A percentile compares a stretch with the other conserved stretches of the same genome.
Evolutionary conservation across 2,113 vertebrate genomes (phyloP).

Genomic region (Mellivora capensis): DNA sequence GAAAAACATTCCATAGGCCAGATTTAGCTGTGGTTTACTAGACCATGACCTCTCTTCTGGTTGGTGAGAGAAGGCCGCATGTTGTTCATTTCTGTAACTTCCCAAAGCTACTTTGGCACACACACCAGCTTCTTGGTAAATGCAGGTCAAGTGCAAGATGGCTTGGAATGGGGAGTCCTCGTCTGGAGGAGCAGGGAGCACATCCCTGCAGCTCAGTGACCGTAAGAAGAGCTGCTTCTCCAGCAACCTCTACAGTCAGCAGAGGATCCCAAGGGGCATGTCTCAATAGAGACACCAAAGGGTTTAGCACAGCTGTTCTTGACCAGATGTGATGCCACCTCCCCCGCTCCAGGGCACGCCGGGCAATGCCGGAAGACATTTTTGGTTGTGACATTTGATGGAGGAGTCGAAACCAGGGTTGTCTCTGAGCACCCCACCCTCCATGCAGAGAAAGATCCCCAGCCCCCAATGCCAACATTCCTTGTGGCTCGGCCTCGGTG

Average conservation of each 20-base stretch:
- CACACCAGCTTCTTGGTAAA: background rate
- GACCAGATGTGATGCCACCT: background rate
- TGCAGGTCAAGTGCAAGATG: fast-evolving
- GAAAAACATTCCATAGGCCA: background rate
- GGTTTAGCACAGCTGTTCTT: background rate
- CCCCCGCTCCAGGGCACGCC: too few species aligned
- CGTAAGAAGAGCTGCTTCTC: background rate
- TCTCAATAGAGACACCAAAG: background rate
- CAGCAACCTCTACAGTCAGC: background rate
- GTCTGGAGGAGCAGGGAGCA: fast-evolving
- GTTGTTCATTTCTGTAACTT: fast-evolving
- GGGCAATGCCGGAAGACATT: background rate
- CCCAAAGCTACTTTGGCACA: fast-evolving
- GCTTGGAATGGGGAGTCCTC: background rate
- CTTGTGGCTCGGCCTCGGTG: background rate
- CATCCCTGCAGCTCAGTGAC: background rate
- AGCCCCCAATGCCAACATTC: fast-evolving
- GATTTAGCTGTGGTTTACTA: background rate
- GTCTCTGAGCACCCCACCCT: fast-evolving
- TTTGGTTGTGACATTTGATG: background rate
- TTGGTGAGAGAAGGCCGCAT: background rate
- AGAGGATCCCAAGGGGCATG: background rate
- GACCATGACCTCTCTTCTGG: background rate
- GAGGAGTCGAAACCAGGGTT: too few species aligned
- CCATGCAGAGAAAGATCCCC: fast-evolving